Evolutionary conservation across 2,797 vertebrate species (phyloP).

Genomic region (Molossus alvarezi): DNA sequence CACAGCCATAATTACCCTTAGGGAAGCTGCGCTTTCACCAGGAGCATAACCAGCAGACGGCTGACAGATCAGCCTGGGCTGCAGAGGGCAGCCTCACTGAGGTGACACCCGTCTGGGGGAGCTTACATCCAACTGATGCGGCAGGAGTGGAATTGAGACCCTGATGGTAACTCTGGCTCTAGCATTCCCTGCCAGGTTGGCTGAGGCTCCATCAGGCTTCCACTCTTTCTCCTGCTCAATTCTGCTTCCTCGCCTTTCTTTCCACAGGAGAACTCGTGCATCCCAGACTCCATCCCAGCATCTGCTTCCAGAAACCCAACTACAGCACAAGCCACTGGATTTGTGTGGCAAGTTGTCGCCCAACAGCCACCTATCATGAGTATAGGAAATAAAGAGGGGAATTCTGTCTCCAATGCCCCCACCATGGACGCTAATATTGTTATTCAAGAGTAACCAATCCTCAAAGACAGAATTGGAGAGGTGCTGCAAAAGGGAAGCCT

Average conservation of each 20-base stretch:
- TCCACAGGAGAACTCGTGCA: neutral
- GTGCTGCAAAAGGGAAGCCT: neutral
- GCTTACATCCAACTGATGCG: accelerated
- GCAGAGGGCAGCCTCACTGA: neutral
- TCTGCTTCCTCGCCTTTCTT: neutral
- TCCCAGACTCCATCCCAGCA: neutral
- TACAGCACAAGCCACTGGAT: neutral
- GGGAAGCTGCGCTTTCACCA: neutral
- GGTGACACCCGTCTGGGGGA: neutral
- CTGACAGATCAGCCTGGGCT: neutral
- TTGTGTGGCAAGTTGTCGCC: neutral
- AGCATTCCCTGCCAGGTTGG: neutral
- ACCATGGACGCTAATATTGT: neutral
- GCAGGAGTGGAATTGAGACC: neutral
- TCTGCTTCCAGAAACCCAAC: neutral
- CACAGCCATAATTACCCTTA: neutral
- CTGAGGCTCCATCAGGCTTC: neutral
- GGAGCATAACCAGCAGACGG: neutral
- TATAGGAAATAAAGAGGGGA: neutral
- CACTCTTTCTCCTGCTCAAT: neutral
- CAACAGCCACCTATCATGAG: neutral
- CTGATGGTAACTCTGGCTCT: neutral
- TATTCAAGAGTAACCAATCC: neutral
- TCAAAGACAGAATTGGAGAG: neutral
- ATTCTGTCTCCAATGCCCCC: neutral